Percentiles rank a stretch among this genome's conserved stretches.
Conservation (phyloP, 2,797 vertebrate species). For the Aplochiton taeniatus region DNA sequence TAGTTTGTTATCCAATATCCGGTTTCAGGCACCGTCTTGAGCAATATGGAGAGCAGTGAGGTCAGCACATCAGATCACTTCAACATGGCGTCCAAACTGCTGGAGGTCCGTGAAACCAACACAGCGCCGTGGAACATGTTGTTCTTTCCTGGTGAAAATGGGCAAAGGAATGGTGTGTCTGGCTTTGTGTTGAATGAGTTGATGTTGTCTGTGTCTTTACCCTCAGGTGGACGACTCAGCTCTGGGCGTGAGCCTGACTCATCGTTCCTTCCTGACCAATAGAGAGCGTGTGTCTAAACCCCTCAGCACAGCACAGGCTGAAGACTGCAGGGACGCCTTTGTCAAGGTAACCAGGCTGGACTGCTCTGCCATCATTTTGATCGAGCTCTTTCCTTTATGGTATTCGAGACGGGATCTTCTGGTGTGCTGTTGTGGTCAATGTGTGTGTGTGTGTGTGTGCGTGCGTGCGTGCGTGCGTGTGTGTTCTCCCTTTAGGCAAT, state of each 20-base stretch:
- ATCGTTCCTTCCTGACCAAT: slow-evolving; percentile 83
- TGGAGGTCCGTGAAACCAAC: slow-evolving; percentile 75
- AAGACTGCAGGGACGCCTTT: slow-evolving; percentile 87
- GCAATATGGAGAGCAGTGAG: slow-evolving; percentile 88
- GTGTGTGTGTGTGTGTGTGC: not conserved
- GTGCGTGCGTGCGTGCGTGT: no score
- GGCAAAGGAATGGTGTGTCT: not conserved
- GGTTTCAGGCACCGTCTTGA: slow-evolving; percentile 78
- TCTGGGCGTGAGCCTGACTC: slow-evolving; percentile 81
- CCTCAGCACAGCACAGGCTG: slow-evolving; percentile 81
- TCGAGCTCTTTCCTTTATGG: not conserved
- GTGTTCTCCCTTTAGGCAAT: slow-evolving; percentile 79
- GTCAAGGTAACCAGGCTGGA: slow-evolving; percentile 81
- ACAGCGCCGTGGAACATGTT: no score
- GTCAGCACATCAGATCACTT: slow-evolving; percentile 81
- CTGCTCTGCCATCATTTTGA: not conserved
- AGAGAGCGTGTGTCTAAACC: slow-evolving; percentile 86
- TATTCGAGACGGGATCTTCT: not conserved
- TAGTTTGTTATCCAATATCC: not conserved
- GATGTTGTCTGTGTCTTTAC: not conserved
- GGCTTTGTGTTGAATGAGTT: no score
- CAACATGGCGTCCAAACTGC: slow-evolving; percentile 70
- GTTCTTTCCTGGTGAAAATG: not conserved
- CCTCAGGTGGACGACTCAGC: slow-evolving; percentile 77
- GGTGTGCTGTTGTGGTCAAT: not conserved